These are phyloP conservation scores for Nephila pilipes DNA, from an alignment of 1,140 invertebrate genomes.

Conservation along the genomic window DNA sequence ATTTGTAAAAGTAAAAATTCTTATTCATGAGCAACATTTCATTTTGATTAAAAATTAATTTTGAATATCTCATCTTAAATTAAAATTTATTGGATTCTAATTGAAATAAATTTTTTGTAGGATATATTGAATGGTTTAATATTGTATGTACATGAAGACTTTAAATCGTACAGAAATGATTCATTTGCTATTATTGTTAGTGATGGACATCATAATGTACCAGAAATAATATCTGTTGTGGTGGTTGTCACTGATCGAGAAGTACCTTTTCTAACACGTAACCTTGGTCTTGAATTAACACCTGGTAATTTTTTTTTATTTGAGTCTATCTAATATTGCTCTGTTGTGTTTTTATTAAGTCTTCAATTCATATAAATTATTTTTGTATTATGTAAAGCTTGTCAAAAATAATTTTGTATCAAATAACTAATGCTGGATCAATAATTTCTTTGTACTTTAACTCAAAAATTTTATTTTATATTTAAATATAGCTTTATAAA, in stretches of 20 bases:
- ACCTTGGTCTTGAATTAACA: conserved; percentile 60
- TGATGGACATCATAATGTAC: conserved; percentile 53
- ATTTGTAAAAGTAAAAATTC: no score
- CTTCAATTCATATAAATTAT: no score
- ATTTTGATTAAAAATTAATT: neutral
- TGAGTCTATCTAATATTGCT: neutral
- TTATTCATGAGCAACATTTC: no score
- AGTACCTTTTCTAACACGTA: conserved; percentile 42
- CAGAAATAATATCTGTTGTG: conserved; percentile 25
- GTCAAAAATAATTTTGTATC: no score
- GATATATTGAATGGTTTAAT: conserved; percentile 63
- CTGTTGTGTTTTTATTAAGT: no score
- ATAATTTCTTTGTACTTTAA: no score
- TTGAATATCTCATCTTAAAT: neutral
- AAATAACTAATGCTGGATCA: no score
- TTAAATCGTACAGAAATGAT: conserved; percentile 19
- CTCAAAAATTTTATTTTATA: no score
- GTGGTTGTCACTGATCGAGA: conserved; percentile 53
- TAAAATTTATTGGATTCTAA: neutral
- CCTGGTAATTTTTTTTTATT: conserved; percentile 63
- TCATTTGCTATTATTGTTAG: conserved; percentile 43
- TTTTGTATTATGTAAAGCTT: no score
- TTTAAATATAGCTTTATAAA: no score
- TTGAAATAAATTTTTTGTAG: conserved; percentile 1
- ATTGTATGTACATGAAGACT: conserved; percentile 51